Evolutionary conservation across 2,113 vertebrate species (phyloP).

Genomic region (Ondatra zibethicus): DNA sequence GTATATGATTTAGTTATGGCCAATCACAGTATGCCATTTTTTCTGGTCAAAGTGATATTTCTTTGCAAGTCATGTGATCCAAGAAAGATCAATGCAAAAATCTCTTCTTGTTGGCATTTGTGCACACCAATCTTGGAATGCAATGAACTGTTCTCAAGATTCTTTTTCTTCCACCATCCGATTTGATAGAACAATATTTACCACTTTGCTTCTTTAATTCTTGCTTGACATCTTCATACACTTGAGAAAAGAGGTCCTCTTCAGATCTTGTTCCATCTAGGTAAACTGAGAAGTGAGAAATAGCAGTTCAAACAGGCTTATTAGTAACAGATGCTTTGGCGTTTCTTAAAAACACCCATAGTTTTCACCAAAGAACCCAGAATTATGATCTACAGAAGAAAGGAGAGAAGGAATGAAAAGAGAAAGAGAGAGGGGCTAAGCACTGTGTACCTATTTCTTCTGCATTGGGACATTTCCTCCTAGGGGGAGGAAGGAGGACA

Average conservation of each 20-base stretch:
- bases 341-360: constrained; percentile 9
- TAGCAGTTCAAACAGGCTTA: neutral
- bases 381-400: neutral
- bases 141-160: neutral
- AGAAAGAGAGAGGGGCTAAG: neutral
- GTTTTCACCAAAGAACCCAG: constrained; percentile 24
- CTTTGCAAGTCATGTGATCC: neutral
- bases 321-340: neutral
- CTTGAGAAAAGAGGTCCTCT: constrained; percentile 88
- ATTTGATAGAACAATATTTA: constrained; percentile 76
- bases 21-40: neutral
- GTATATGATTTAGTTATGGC: neutral
- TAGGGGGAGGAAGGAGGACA: neutral
- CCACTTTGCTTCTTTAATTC: constrained; percentile 85
- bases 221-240: constrained; percentile 88
- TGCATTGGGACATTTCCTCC: neutral
- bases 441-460: neutral
- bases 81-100: neutral
- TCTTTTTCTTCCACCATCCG: neutral
- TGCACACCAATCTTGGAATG: neutral
- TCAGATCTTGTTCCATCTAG: constrained; percentile 92
- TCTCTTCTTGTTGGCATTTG: neutral
- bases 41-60: neutral
- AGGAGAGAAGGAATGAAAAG: neutral
- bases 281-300: constrained; percentile 86